phyloP scores from a whole-genome alignment of 1,140 invertebrate species.

The Drosophila sproati region DNA sequence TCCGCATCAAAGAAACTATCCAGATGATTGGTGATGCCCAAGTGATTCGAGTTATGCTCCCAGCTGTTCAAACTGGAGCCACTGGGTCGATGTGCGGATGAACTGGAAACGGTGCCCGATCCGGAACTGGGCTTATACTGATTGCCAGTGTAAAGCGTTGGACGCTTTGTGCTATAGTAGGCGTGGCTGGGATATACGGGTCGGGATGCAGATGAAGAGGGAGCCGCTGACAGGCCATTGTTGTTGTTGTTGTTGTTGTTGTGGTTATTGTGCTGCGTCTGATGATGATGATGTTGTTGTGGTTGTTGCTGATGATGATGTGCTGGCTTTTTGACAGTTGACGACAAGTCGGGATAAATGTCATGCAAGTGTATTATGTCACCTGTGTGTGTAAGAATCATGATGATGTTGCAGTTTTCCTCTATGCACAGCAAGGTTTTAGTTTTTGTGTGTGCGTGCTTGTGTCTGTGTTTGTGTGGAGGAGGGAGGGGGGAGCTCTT shows the following conservation, averaged over 20 bases:
- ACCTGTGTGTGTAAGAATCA: conserved; percentile 76
- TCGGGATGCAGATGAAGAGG: conserved; percentile 42
- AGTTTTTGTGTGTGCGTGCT: conserved; percentile 3
- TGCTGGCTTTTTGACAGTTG: conserved; percentile 67
- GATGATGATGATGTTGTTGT: conserved; percentile 43
- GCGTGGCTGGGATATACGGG: conserved; percentile 63
- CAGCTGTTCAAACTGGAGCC: conserved; percentile 62
- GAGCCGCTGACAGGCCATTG: conserved; percentile 62
- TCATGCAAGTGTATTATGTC: conserved; percentile 84
- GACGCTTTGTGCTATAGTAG: conserved; percentile 78
- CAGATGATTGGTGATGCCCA: conserved; percentile 79
- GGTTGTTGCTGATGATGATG: conserved; percentile 46
- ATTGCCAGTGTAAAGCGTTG: conserved; percentile 51
- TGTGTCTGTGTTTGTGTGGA: neutral
- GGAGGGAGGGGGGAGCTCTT: neutral
- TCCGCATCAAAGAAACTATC: conserved; percentile 81
- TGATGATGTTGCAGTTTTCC: conserved; percentile 53
- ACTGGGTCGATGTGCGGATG: conserved; percentile 33
- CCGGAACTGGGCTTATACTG: conserved; percentile 66
- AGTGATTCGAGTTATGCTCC: conserved; percentile 76
- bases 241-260: conserved; percentile 53
- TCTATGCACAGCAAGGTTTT: conserved; percentile 20
- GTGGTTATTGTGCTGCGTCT: conserved; percentile 36
- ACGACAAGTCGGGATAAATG: conserved; percentile 81
- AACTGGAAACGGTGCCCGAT: conserved; percentile 11